Conservation (phyloP, 2,888 invertebrate species). For the Nineta flava region DNA sequence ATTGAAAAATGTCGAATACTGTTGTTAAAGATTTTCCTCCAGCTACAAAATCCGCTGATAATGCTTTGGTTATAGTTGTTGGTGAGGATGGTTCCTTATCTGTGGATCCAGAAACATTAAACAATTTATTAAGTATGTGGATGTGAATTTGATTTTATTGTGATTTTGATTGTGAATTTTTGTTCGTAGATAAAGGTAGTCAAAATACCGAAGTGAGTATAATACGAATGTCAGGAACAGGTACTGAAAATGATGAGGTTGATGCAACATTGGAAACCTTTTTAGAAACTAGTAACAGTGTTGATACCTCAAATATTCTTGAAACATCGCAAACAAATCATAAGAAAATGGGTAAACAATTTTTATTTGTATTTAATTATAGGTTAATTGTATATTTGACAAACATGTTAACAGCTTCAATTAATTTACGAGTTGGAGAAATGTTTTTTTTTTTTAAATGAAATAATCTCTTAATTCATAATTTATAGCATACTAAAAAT, state of each 20-base stretch:
- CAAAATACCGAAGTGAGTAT: conserved; percentile 15
- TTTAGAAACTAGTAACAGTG: neutral
- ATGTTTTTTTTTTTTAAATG: no score
- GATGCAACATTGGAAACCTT: conserved; percentile 5
- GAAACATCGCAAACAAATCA: neutral
- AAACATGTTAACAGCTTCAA: no score
- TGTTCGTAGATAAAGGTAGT: conserved; percentile 15
- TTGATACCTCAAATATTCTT: neutral
- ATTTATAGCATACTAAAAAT: no score
- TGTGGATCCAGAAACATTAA: conserved; percentile 64
- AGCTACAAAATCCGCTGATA: conserved; percentile 39
- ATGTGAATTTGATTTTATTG: conserved; percentile 3
- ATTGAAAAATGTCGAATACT: conserved; percentile 33
- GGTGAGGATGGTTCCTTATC: conserved; percentile 74
- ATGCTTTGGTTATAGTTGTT: conserved; percentile 68
- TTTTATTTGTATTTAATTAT: no score
- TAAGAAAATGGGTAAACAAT: neutral
- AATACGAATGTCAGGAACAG: conserved; percentile 13
- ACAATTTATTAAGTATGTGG: conserved; percentile 59
- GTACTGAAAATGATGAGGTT: conserved; percentile 3
- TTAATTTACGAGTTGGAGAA: no score
- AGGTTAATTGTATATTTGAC: no score
- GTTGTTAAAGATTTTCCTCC: conserved; percentile 37
- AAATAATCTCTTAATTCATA: no score
- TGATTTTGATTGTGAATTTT: conserved; percentile 5